Evolutionary conservation across 35 echinoderm and acorn worm genomes (phyloP).

Genomic region (Stichopus chloronotus): DNA sequence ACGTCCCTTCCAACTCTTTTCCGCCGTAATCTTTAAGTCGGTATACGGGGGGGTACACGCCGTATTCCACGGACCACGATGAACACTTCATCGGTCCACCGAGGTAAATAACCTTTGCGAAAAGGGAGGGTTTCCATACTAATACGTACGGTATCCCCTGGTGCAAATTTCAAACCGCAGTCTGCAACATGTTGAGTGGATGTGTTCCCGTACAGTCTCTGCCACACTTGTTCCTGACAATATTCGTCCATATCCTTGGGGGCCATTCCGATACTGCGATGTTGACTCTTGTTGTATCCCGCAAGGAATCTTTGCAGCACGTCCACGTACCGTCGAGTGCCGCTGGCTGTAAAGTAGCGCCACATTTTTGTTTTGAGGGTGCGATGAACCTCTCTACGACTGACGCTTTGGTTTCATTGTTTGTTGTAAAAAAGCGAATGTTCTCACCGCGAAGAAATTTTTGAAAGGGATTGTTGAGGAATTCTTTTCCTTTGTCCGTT

Average conservation of each 20-base stretch:
- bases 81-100: constrained; percentile 66
- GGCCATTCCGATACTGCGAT: constrained; percentile 48
- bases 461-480: constrained; percentile 65
- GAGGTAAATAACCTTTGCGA: constrained; percentile 57
- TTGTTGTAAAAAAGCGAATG: constrained; percentile 45
- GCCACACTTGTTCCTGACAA: constrained; percentile 7
- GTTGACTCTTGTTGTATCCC: constrained; percentile 45
- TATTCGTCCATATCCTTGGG: constrained; percentile 23
- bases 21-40: constrained; percentile 53
- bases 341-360: constrained; percentile 51
- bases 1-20: constrained; percentile 45
- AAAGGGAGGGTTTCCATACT: constrained; percentile 39
- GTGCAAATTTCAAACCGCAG: constrained; percentile 13
- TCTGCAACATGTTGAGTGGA: background rate
- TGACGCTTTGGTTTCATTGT: constrained; percentile 52
- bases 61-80: background rate
- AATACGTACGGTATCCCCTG: constrained; percentile 35
- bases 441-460: constrained; percentile 32
- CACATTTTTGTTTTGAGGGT: constrained; percentile 57
- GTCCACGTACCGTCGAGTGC: background rate
- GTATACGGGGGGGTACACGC: constrained; percentile 35
- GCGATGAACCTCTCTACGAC: constrained; percentile 43
- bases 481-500: constrained; percentile 71
- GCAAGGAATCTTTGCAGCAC: constrained; percentile 17
- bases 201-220: constrained; percentile 32